Conservation (phyloP, 2,888 invertebrate species). For the Rhorus exstirpatorius region DNA sequence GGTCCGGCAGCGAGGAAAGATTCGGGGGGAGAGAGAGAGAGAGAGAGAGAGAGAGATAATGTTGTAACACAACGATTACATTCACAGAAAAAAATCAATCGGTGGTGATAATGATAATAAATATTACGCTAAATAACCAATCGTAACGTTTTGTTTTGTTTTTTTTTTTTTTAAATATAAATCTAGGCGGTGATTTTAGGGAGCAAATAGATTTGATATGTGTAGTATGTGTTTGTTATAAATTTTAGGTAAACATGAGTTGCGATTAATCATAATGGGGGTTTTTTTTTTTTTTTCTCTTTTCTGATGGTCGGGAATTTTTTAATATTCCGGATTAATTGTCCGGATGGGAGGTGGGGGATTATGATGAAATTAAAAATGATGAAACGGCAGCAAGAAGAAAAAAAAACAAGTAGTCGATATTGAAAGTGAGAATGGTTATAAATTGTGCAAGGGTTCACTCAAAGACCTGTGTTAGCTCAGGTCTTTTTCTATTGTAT, state of each 20-base stretch:
- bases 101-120: constrained; percentile 78
- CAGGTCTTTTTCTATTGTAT: not conserved
- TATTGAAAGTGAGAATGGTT: not conserved
- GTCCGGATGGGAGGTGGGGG: not conserved
- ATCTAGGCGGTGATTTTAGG: constrained; percentile 84
- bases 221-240: constrained; percentile 27
- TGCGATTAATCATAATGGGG: not conserved
- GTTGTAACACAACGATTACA: constrained; percentile 86
- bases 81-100: constrained; percentile 84
- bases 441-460: not conserved
- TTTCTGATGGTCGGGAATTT: constrained; percentile 4
- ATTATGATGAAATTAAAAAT: constrained; percentile 6
- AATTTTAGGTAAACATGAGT: constrained; percentile 12
- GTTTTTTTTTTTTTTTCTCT: constrained; percentile 2
- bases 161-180: constrained; percentile 59
- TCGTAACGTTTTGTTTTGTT: constrained; percentile 75
- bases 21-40: constrained; percentile 83
- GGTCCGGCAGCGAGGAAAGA: constrained; percentile 86
- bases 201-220: constrained; percentile 84
- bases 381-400: not conserved
- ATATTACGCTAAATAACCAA: constrained; percentile 85
- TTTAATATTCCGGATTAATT: no score
- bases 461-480: not conserved
- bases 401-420: constrained; percentile 3
- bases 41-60: constrained; percentile 83